A percentile compares a stretch with the other conserved stretches of the same genome.
phyloP scores from a whole-genome alignment of 2,113 vertebrate genomes.

The Ophthalmolycus amberensis region DNA sequence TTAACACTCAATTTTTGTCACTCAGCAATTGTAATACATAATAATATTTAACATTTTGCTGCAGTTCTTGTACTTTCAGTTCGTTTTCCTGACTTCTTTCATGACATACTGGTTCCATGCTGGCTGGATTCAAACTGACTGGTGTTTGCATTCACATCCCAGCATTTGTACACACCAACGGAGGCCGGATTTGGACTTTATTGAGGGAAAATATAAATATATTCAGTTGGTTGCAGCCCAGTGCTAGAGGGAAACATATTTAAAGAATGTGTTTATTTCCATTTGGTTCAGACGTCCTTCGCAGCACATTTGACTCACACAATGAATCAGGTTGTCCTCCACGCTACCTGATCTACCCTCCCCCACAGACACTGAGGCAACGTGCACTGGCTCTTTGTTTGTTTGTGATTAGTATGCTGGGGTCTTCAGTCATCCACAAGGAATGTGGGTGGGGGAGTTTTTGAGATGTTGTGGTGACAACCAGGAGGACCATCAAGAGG shows the following conservation, averaged over 20 bases:
- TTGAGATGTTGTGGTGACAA: neutral
- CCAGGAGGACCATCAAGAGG: neutral
- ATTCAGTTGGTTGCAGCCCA: conserved; percentile 3
- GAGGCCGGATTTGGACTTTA: neutral
- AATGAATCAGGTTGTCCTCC: neutral
- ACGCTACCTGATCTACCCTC: neutral
- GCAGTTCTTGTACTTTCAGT: neutral
- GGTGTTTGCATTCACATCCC: neutral
- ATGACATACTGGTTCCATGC: neutral
- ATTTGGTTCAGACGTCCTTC: conserved; percentile 1
- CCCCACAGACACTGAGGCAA: conserved; percentile 2
- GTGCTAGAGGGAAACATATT: neutral
- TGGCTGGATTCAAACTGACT: neutral
- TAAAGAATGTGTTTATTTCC: conserved; percentile 15
- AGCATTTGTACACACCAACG: neutral
- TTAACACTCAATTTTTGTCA: too few species aligned
- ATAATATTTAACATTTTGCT: neutral
- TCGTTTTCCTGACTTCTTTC: neutral
- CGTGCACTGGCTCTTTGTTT: neutral
- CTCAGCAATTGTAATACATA: neutral
- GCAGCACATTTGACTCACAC: conserved; percentile 6
- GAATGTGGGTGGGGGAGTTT: conserved; percentile 9
- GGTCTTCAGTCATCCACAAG: neutral
- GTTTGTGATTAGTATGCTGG: neutral
- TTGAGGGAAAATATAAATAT: conserved; percentile 17